Percentiles rank a stretch among this genome's conserved stretches.
Evolutionary conservation across 1,140 invertebrate genomes (phyloP).

Genomic region (Periplaneta americana): DNA sequence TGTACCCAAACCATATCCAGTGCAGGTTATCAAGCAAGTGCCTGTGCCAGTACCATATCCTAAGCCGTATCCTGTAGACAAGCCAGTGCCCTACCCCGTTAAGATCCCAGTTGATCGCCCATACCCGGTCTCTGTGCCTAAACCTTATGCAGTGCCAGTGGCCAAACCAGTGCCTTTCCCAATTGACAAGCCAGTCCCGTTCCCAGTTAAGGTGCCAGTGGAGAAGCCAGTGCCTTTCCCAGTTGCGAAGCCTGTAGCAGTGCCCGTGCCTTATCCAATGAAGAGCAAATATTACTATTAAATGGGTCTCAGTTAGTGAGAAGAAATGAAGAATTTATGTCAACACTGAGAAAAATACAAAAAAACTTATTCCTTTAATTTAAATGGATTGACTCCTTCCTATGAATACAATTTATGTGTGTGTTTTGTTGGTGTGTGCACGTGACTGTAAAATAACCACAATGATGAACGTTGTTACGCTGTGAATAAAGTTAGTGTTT

Average conservation of each 20-base stretch:
- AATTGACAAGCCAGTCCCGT: conserved; percentile 6
- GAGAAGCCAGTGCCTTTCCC: neutral
- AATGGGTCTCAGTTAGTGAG: too few relatives aligned
- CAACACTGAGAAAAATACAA: too few relatives aligned
- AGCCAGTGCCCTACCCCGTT: conserved; percentile 50
- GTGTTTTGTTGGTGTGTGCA: too few relatives aligned
- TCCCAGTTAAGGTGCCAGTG: conserved; percentile 5
- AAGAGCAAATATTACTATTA: neutral
- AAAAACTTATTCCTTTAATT: neutral
- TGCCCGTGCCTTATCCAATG: neutral
- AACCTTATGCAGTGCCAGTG: conserved; percentile 41
- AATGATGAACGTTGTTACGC: too few relatives aligned
- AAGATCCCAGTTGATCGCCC: conserved; percentile 47
- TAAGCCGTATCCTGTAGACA: conserved; percentile 61
- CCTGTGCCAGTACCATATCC: neutral
- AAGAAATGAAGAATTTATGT: too few relatives aligned
- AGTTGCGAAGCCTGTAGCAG: neutral
- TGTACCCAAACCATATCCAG: conserved; percentile 13
- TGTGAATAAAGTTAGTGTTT: too few relatives aligned
- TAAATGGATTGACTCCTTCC: neutral
- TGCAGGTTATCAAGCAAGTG: conserved; percentile 12
- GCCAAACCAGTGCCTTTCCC: conserved; percentile 35
- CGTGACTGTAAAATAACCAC: too few relatives aligned
- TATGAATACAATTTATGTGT: too few relatives aligned
- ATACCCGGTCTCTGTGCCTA: conserved; percentile 59